Conservation (phyloP, 2,113 vertebrate genomes). For the Carlito syrichta region DNA sequence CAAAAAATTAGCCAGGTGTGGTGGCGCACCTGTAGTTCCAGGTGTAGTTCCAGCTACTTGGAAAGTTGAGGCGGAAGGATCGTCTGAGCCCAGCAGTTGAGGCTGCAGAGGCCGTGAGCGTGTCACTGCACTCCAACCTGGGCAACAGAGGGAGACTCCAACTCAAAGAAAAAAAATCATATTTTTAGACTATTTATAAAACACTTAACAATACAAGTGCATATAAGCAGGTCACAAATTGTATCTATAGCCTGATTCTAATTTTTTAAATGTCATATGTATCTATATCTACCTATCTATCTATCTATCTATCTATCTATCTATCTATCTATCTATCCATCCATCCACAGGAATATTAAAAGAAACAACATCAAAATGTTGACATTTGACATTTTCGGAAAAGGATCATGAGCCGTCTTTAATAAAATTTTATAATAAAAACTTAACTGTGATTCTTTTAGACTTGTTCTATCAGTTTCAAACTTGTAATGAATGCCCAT, state of each 20-base stretch:
- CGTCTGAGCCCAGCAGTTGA: too few species aligned
- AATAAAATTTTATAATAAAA: conserved; percentile 32
- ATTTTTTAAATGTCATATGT: conserved; percentile 23
- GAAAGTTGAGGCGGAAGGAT: too few species aligned
- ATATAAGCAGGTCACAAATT: conserved; percentile 19
- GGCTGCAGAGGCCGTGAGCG: too few species aligned
- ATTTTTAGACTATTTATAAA: conserved; percentile 25
- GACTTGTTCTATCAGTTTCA: neutral
- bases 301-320: too few species aligned
- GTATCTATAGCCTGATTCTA: neutral
- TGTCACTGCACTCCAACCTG: too few species aligned
- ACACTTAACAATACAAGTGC: neutral
- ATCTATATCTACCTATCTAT: too few species aligned
- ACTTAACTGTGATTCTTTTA: conserved; percentile 23
- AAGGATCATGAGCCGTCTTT: neutral
- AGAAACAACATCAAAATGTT: conserved; percentile 7
- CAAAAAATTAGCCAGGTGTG: too few species aligned
- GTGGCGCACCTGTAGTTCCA: too few species aligned
- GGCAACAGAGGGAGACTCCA: too few species aligned
- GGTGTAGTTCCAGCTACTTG: too few species aligned
- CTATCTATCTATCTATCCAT: too few species aligned
- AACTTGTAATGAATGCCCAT: neutral
- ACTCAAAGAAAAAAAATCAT: too few species aligned
- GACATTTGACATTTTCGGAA: conserved; percentile 7
- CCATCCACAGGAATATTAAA: neutral